Percentiles rank a stretch among this genome's conserved stretches.
phyloP scores from a whole-genome alignment of 1,140 invertebrate species.

The Achatina immaculata region DNA sequence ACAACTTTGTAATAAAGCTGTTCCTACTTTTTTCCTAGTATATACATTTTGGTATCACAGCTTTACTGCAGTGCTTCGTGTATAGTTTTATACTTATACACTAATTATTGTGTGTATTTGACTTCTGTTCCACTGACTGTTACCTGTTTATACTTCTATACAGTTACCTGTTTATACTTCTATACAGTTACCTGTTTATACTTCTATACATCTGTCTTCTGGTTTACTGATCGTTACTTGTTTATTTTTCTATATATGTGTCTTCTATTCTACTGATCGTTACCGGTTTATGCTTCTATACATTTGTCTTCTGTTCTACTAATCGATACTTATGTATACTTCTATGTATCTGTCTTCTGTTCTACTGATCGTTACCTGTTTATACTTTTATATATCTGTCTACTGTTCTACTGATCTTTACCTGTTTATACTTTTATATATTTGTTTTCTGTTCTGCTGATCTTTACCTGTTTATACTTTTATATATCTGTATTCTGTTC shows the following conservation, averaged over 20 bases:
- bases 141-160: too few species aligned
- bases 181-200: too few species aligned
- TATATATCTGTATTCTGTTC: background rate
- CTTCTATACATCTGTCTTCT: too few species aligned
- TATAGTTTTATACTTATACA: too few species aligned
- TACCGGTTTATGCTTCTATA: background rate
- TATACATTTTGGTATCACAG: too few species aligned
- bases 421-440: background rate
- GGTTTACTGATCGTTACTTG: background rate
- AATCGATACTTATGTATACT: background rate
- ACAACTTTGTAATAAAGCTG: too few species aligned
- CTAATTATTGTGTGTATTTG: too few species aligned
- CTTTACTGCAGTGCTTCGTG: too few species aligned
- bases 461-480: background rate
- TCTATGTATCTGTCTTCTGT: background rate
- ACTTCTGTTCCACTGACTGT: too few species aligned
- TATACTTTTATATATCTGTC: background rate
- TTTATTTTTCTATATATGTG: background rate
- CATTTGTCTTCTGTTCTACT: background rate
- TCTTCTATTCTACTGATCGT: background rate
- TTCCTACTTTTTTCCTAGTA: too few species aligned
- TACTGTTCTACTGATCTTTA: background rate
- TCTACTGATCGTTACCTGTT: background rate
- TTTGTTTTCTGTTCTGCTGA: background rate
- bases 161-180: too few species aligned